Conservation (phyloP, 2,888 invertebrate genomes). For the Xestia c-nigrum region DNA sequence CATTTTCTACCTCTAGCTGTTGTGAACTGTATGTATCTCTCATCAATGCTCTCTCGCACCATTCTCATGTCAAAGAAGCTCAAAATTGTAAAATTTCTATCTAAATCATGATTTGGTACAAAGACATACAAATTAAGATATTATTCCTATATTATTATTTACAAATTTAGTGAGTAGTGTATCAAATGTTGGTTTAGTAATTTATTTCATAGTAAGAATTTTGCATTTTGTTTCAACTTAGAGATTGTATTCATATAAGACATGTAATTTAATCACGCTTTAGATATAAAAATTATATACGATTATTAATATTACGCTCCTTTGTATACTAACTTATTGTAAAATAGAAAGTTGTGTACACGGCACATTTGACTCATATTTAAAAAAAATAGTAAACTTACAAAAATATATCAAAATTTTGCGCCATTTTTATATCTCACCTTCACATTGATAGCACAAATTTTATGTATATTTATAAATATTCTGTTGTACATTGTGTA, state of each 20-base stretch:
- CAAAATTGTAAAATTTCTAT: slow-evolving; percentile 75
- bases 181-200: slow-evolving; percentile 80
- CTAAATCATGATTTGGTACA: slow-evolving; percentile 87
- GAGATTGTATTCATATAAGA: slow-evolving; percentile 81
- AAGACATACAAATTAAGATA: slow-evolving; percentile 89
- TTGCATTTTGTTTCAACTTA: slow-evolving; percentile 84
- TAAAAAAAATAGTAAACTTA: slow-evolving; percentile 52
- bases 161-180: slow-evolving; percentile 83
- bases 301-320: slow-evolving; percentile 63
- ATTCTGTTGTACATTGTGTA: slow-evolving; percentile 81
- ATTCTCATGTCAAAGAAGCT: slow-evolving; percentile 75
- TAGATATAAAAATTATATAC: slow-evolving; percentile 77
- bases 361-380: slow-evolving; percentile 63
- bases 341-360: slow-evolving; percentile 60
- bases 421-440: slow-evolving; percentile 54
- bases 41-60: slow-evolving; percentile 78
- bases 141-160: slow-evolving; percentile 85
- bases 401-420: slow-evolving; percentile 52
- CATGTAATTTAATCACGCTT: slow-evolving; percentile 81
- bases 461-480: slow-evolving; percentile 65
- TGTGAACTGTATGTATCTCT: slow-evolving; percentile 54
- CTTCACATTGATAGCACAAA: slow-evolving; percentile 65
- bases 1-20: slow-evolving; percentile 77
- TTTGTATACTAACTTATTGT: slow-evolving; percentile 70
- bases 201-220: slow-evolving; percentile 86